phyloP scores from a whole-genome alignment of 2,113 vertebrate species.

The Bos taurus region ARS-UCD2.0 NC_037339.1:21644001-21644500 shows the following conservation, averaged over 20 bases:
- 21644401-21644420: conserved; percentile 19
- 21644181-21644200: background rate
- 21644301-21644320: background rate
- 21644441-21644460: background rate
- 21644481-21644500: background rate
- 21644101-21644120: conserved; percentile 44
- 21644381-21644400: background rate
- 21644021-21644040: conserved; percentile 14
- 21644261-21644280: background rate
- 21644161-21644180: conserved; percentile 48
- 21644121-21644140: conserved; percentile 51
- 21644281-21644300: conserved; percentile 34
- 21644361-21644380: background rate
- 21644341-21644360: background rate
- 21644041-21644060: background rate
- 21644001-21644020: conserved; percentile 88
- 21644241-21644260: background rate
- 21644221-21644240: conserved; percentile 43
- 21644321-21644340: background rate
- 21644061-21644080: background rate
- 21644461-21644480: background rate
- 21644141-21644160: conserved; percentile 68
- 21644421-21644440: background rate
- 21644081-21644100: conserved; percentile 47
- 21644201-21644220: conserved; percentile 46